Conservation (phyloP, 2,113 vertebrate species). For the Andinoacara biseriatus region DNA sequence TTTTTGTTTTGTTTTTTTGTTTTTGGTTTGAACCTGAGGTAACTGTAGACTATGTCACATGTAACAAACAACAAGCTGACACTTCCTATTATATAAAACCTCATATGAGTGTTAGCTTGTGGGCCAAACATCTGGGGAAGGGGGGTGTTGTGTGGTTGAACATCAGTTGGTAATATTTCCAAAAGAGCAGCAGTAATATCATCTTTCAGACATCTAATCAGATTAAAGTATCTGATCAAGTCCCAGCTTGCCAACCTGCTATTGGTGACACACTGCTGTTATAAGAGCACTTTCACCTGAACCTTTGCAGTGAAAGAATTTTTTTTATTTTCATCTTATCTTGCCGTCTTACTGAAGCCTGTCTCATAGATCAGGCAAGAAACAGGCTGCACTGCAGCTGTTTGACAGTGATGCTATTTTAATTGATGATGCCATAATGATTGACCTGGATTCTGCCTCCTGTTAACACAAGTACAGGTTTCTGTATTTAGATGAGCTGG, state of each 20-base stretch:
- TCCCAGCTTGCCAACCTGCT: not conserved
- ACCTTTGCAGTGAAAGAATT: not conserved
- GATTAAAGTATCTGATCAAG: not conserved
- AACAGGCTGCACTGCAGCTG: not conserved
- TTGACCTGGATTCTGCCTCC: slow-evolving; percentile 49
- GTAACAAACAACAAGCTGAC: slow-evolving; percentile 10
- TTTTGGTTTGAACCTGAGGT: not conserved
- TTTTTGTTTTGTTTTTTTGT: not conserved
- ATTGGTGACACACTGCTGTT: not conserved
- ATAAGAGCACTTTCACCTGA: not conserved
- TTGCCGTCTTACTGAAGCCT: not conserved
- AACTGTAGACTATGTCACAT: slow-evolving; percentile 19
- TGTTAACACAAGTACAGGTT: slow-evolving; percentile 35
- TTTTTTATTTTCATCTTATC: not conserved
- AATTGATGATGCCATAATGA: slow-evolving; percentile 42
- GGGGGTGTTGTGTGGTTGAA: not conserved
- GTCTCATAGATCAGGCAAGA: not conserved
- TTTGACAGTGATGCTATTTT: slow-evolving; percentile 41
- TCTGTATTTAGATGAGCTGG: slow-evolving; percentile 54
- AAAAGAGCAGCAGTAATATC: not conserved
- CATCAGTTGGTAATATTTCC: not conserved
- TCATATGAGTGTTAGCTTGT: not conserved
- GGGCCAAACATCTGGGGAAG: not conserved
- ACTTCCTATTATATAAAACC: not conserved
- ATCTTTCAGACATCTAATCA: not conserved